Base-by-base conservation (phyloP, 2,797 vertebrate genomes). In the Tolypeutes matacus region DNA sequence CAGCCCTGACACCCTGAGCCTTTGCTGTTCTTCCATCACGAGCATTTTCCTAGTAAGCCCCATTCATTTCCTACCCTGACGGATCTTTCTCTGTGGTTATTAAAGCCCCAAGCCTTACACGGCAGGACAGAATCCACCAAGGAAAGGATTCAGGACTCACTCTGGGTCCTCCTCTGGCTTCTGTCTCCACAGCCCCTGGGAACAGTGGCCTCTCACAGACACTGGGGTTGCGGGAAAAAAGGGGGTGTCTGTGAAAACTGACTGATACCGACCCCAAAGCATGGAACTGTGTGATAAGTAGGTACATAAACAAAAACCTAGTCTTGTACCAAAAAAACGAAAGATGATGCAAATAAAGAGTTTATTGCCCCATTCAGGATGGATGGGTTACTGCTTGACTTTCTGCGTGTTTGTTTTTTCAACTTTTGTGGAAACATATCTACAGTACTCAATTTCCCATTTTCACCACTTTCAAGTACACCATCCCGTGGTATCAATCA, bases 211-310 rank as follows among this genome's bases (percentile, higher is more conserved):
- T 80, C 58, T 91, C 46, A 73, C 5, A 13, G 36, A 10, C 2
- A 0, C 1, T 17, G 11, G 42, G 5, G 11, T 15, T 21, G 12
- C 1, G 10, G 25, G 20, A 77, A 27, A 62, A n/a, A 53, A 21
- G 51, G 14, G 27, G 51, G 21, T 3, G 20, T 56, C 10, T 9
- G 42, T 10, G 27, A 70, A 76, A 12, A 34, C 1, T 0, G 3
- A n/a, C 15, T 7, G 8, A 20, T 27, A 20, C 67, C 39, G 34
- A 60, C 20, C 7, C 9, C 27, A 2, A 42, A 27, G 36, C 14
- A 29, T 23, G 25, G 6, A 82, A 46, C 13, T 10, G 1, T 21
- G 18, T 15, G 7, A 18, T 25, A 5, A 49, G 20, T 72, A 51
- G 5, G 46, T 15, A 46, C 7, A 1, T 10, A 31, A 51, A 29